Conservation (phyloP, 2,888 invertebrate species). For the Crocallis elinguaria region DNA sequence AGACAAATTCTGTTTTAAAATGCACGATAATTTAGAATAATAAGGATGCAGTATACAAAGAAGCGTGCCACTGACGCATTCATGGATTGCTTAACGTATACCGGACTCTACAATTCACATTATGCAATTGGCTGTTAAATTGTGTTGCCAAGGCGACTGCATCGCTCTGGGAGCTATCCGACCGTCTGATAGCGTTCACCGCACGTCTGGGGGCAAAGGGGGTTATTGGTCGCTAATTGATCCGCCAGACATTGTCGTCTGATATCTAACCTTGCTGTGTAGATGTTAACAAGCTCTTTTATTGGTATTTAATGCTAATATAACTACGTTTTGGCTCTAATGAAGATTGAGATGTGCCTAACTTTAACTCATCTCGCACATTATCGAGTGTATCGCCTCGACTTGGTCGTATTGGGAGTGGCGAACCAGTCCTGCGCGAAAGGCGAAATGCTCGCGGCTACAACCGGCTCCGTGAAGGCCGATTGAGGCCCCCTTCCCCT, state of each 20-base stretch:
- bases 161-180: slow-evolving; percentile 41
- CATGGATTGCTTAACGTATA: slow-evolving; percentile 27
- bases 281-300: slow-evolving; percentile 13
- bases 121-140: slow-evolving; percentile 68
- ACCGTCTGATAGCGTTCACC: slow-evolving; percentile 58
- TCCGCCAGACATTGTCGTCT: slow-evolving; percentile 63
- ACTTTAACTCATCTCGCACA: slow-evolving; percentile 26
- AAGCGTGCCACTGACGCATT: slow-evolving; percentile 38
- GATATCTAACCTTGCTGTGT: slow-evolving; percentile 40
- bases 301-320: not conserved
- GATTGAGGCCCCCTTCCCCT: slow-evolving; percentile 64
- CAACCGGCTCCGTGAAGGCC: slow-evolving; percentile 84
- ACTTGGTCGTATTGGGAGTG: slow-evolving; percentile 63
- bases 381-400: slow-evolving; percentile 21
- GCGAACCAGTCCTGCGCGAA: slow-evolving; percentile 75
- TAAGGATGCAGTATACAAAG: slow-evolving; percentile 26
- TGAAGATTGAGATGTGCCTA: not conserved
- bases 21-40: not conserved
- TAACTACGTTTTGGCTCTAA: not conserved
- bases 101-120: slow-evolving; percentile 42
- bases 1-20: not conserved
- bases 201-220: slow-evolving; percentile 67
- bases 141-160: slow-evolving; percentile 62
- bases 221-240: slow-evolving; percentile 74
- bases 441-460: slow-evolving; percentile 79